Percentiles rank a stretch among this genome's conserved stretches.
Conservation (phyloP, 2,888 invertebrate genomes). For the Pseudococcus viburni region DNA sequence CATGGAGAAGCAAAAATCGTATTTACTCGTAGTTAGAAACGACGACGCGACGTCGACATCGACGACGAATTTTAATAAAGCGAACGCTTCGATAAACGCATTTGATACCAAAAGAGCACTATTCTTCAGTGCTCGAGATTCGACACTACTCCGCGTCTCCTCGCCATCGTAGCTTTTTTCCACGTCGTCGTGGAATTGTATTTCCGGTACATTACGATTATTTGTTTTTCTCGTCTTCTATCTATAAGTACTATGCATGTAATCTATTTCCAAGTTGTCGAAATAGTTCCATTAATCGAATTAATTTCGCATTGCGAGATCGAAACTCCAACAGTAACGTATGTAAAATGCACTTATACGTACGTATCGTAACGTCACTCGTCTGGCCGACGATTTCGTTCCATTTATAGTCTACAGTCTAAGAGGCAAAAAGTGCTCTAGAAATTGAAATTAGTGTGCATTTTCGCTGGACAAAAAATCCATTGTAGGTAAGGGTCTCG, state of each 20-base stretch:
- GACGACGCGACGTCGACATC: neutral
- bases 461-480: no score
- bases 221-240: neutral
- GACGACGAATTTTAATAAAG: slow-evolving; percentile 51
- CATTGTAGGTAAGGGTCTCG: no score
- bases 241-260: neutral
- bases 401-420: no score
- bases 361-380: neutral
- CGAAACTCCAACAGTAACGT: neutral
- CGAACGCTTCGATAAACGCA: slow-evolving; percentile 49
- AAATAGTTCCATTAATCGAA: slow-evolving; percentile 3
- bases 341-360: neutral
- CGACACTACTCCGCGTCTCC: neutral
- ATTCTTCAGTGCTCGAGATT: neutral
- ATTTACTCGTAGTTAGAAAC: slow-evolving; percentile 40
- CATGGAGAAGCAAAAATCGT: slow-evolving; percentile 34
- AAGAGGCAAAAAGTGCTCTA: no score
- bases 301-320: neutral
- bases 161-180: neutral
- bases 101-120: slow-evolving; percentile 10
- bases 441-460: no score
- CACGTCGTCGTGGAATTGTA: neutral
- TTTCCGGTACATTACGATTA: slow-evolving; percentile 17
- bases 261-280: neutral
- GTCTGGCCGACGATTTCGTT: neutral